A percentile compares a stretch with the other conserved stretches of the same genome.
Evolutionary conservation across 2,888 invertebrate species (phyloP).

Genomic region (Amitus sp.): DNA sequence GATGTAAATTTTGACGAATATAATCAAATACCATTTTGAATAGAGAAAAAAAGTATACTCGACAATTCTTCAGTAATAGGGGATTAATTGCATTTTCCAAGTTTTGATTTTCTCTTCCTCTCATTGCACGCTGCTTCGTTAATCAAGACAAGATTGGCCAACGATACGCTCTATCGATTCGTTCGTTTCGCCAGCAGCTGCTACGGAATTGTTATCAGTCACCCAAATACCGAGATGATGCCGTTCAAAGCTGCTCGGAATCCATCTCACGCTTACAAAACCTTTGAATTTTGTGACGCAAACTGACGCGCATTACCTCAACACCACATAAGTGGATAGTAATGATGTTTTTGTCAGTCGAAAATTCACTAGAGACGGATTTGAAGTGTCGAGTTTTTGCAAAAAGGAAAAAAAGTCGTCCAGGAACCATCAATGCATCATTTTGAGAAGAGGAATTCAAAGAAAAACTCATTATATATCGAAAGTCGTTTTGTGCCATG

Average conservation of each 20-base stretch:
- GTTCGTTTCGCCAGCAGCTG: slow-evolving; percentile 27
- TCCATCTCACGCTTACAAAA: slow-evolving; percentile 22
- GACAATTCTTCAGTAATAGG: too few species aligned
- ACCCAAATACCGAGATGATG: slow-evolving; percentile 18
- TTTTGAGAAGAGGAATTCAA: too few species aligned
- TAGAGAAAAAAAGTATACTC: too few species aligned
- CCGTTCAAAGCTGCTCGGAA: slow-evolving; percentile 22
- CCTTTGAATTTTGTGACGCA: slow-evolving; percentile 25
- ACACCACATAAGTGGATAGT: slow-evolving; percentile 24
- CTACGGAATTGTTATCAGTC: slow-evolving; percentile 28
- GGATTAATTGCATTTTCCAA: too few species aligned
- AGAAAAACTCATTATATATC: too few species aligned
- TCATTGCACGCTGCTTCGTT: slow-evolving; percentile 14
- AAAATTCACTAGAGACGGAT: not conserved
- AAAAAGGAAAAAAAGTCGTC: too few species aligned
- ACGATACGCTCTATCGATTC: slow-evolving; percentile 32
- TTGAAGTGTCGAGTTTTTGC: too few species aligned
- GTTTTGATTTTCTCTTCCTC: slow-evolving; percentile 8
- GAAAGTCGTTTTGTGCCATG: too few species aligned
- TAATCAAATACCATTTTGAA: too few species aligned
- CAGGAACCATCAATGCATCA: too few species aligned
- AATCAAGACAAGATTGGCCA: slow-evolving; percentile 31
- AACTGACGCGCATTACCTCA: slow-evolving; percentile 13
- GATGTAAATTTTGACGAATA: too few species aligned
- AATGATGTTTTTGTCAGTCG: slow-evolving; percentile 27